Evolutionary conservation across 1,140 invertebrate genomes (phyloP).

Genomic region (Diorhabda elongata): DNA sequence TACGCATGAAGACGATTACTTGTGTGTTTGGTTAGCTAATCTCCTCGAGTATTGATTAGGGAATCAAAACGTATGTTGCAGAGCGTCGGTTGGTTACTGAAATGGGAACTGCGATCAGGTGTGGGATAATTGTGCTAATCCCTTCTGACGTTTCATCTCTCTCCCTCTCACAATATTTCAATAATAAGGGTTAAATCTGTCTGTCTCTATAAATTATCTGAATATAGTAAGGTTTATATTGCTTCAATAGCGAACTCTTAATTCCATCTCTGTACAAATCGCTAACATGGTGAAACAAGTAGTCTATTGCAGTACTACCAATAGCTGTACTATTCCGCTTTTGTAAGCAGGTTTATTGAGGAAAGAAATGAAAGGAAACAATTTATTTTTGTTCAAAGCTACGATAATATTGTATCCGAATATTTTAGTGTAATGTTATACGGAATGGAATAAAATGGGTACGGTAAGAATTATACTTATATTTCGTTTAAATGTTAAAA

Average conservation of each 20-base stretch:
- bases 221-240: neutral
- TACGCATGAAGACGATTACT: no score
- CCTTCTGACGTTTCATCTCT: neutral
- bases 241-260: neutral
- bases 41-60: neutral
- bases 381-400: no score
- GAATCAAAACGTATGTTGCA: neutral
- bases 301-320: neutral
- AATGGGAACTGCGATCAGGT: conserved; percentile 4
- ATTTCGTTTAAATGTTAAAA: neutral
- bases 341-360: no score
- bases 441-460: neutral
- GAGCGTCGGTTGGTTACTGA: neutral
- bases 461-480: neutral
- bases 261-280: neutral
- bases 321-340: no score
- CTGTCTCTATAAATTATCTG: neutral
- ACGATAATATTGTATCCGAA: no score
- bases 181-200: neutral
- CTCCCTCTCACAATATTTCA: neutral
- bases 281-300: neutral
- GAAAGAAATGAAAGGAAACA: no score
- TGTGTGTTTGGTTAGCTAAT: neutral
- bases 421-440: no score
- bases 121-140: neutral